Evolutionary conservation across 2,888 invertebrate species (phyloP).

Genomic region (Alloscopus bannaensis): DNA sequence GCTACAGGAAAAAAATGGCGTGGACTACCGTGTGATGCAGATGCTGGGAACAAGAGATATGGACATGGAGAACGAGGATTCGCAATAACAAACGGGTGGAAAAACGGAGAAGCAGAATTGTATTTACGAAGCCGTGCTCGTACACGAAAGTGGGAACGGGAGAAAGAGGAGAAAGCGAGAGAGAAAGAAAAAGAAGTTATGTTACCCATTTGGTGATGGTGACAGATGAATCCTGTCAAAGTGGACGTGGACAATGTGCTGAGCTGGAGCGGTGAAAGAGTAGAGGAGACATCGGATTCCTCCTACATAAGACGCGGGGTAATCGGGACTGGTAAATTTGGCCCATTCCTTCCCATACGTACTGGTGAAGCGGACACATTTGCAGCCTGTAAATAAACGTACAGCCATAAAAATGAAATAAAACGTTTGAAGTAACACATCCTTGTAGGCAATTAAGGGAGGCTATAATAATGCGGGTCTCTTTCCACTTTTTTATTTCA

Average conservation of each 20-base stretch:
- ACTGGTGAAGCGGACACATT: constrained; percentile 88
- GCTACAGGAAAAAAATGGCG: neutral
- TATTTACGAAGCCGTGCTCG: neutral
- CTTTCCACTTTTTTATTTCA: too few relatives aligned
- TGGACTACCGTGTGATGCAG: neutral
- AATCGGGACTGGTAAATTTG: constrained; percentile 89
- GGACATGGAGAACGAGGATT: too few relatives aligned
- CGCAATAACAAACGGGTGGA: too few relatives aligned
- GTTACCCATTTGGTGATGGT: constrained; percentile 64
- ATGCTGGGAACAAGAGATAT: neutral
- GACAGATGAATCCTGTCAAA: constrained; percentile 88
- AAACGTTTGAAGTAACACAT: neutral
- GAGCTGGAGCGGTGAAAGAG: constrained; percentile 86
- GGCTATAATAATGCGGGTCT: too few relatives aligned
- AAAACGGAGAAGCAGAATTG: too few relatives aligned
- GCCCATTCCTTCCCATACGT: constrained; percentile 87
- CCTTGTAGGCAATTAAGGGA: neutral
- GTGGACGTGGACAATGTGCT: constrained; percentile 88
- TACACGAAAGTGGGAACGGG: neutral
- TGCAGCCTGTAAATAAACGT: constrained; percentile 82
- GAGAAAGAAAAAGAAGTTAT: constrained; percentile 50
- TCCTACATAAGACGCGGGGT: constrained; percentile 85
- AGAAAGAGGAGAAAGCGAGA: neutral
- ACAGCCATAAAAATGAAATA: constrained; percentile 19
- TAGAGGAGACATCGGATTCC: constrained; percentile 88